Evolutionary conservation across 2,113 vertebrate species (phyloP), one percentile per base, ranked within the genome.

Genomic region (Serilophus lunatus): DNA sequence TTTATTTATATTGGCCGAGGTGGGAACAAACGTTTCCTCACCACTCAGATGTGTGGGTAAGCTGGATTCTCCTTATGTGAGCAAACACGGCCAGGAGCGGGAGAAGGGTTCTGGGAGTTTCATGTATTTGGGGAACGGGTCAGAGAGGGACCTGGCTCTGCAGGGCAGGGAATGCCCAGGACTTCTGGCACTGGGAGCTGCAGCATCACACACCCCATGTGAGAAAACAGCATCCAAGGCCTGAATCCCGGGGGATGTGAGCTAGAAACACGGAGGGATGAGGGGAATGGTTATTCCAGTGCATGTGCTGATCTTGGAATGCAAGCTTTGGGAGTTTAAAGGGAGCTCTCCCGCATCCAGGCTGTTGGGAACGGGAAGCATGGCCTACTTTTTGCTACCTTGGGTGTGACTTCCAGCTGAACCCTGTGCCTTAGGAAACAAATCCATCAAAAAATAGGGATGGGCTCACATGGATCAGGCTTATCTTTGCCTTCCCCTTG

Each of bases 101-200:
- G 75, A 49, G 14, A 3, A 18, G 14, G 33, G 17, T 44, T 29
- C 22, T 13, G 24, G 17, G 25, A 10, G 47, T 59, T 63, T 42
- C 15, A 1, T 2, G 6, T 16, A 3, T 84, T 49, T 70, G 60
- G 33, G 76, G 47, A 72, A 5, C 2, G 9, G 51, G 20, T 36
- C 54, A 47, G 64, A 54, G 24, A 0, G 0, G 36, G 51, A 23
- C 13, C 17, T 1, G 1, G 28, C 44, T 66, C 61, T 1, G 1
- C 20, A 15, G 51, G 33, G 17, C n/a, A 42, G 51, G n/a, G 36
- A 60, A 42, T 2, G 3, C 12, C 31, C 72, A 14, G 18, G 28
- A 50, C 19, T 57, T 49, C 35, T 60, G 5, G 4, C 29, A 3
- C 24, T 2, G 12, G 18, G 29, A 76, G 23, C 59, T 59, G 36